These are phyloP conservation scores for Heterotis niloticus DNA, from an alignment of 2,113 vertebrate species.

Conservation along the genomic window DNA sequence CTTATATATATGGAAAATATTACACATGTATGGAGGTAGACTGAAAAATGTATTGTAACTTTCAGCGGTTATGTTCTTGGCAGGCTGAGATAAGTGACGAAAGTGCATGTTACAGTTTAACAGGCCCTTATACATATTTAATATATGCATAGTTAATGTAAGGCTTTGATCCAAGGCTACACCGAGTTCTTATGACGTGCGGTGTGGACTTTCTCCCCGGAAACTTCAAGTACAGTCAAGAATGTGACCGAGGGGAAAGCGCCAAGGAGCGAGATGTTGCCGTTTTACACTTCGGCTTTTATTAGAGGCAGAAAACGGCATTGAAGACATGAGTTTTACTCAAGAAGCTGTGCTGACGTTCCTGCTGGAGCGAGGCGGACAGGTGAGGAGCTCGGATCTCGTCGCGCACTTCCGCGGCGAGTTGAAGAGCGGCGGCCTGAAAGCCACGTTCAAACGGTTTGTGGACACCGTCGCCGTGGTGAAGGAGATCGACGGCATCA, in stretches of 20 bases:
- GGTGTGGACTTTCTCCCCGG: slow-evolving; percentile 41
- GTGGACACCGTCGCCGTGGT: slow-evolving; percentile 77
- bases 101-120: neutral
- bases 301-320: neutral
- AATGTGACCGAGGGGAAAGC: neutral
- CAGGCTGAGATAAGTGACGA: too few species aligned
- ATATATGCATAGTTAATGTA: neutral
- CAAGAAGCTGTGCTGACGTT: slow-evolving; percentile 67
- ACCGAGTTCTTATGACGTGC: neutral
- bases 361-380: slow-evolving; percentile 66
- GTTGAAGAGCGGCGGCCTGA: slow-evolving; percentile 66
- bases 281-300: neutral
- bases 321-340: slow-evolving; percentile 60
- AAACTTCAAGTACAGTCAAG: slow-evolving; percentile 44
- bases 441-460: slow-evolving; percentile 72
- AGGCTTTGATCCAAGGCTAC: neutral
- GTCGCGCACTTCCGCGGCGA: slow-evolving; percentile 63
- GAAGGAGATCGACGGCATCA: slow-evolving; percentile 68
- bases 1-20: too few species aligned
- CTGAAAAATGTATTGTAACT: too few species aligned
- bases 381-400: slow-evolving; percentile 67
- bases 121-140: neutral
- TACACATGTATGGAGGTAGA: too few species aligned
- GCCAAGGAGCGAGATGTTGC: neutral
- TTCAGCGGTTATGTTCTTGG: too few species aligned